Base-by-base conservation (phyloP, 2,113 vertebrate species). In the Hippopotamus amphibius region DNA sequence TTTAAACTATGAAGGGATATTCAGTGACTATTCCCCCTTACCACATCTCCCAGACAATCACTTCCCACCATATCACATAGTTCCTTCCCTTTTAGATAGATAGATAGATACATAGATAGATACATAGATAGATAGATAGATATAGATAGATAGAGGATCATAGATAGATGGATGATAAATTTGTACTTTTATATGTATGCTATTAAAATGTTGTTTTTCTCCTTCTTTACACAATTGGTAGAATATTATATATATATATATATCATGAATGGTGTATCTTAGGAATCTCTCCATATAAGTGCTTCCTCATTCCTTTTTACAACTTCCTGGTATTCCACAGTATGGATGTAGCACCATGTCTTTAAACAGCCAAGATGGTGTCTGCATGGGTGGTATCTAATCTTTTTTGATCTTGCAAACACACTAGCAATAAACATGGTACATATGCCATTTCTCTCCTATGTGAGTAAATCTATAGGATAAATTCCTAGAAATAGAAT, bases 401-500 rank as follows among this genome's bases (percentile, higher is more conserved):
- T 66, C 55, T 19, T 9, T 55, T 63, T 89, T 76, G 17, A 53
- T 30, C 74, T 43, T 68, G 21, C 4, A 43, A 93, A 87, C 24
- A 71, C 13, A 33, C 33, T 71, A 94, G 71, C 53, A 81, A 19
- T 71, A 90, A 95, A 63, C 46, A n/a, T 15, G 55, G 14, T 33
- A 63, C 6, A 3, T 46, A 55, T 13, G 12, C 46, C 30, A 66
- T 84, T 76, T 90, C 68, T 84, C 12, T 57, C 57, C 50, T 72
- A n/a, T 55, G 11, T 74, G 33, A 74, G 10, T n/a, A 74, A 46
- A 55, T 65, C 86, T 82, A 14, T 16, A 66, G 22, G 86, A 66
- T 7, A 74, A 57, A 76, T 90, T 76, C 46, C n/a, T 83, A 76
- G n/a, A 95, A 94, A 74, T 55, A 74, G 37, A 89, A 43, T 46